Base-by-base conservation (phyloP, 1,140 invertebrate species). In the Lanistes nyassanus region DNA sequence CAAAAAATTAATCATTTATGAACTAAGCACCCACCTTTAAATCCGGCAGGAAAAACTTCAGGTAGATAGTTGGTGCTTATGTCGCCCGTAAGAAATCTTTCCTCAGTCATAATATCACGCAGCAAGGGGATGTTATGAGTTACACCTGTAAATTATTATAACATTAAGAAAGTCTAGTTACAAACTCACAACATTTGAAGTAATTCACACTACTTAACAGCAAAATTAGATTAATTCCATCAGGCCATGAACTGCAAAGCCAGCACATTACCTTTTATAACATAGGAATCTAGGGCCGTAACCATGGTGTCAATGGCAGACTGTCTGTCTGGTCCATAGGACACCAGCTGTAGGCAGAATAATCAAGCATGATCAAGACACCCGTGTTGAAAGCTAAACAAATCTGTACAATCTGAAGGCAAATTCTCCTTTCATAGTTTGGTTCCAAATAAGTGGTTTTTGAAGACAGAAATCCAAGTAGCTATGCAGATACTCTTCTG, bases 51-150 rank as follows among this genome's bases (percentile, higher is more conserved):
- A 81, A 91, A 92, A 0, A 91, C 90, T 81, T 92, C 87, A 23
- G 89, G 89, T 39, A 94, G 87, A 84, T 94, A 94, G 75, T 92
- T 92, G 13, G 93, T 94, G 75, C 89, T 92, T 37, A 94, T 92
- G 77, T 93, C 88, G 11, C 94, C 94, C 26, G 85, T 81, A 0
- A 91, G 88, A 87, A 94, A 94, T 74, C 81, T 89, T 51, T 89
- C 78, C 86, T 94, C 92, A 9, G 91, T 92, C 42, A 94, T 84
- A 67, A 94, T 92, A 82, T 94, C 93, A 74, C 93, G 79, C 34
- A 94, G 83, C 31, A 94, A 84, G 7, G 94, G 92, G 79, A 94
- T 93, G 81, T 94, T 94, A 82, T 94, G 92, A 0, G 92, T 93
- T 3, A 94, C 92, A 74, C 93, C 92, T 91, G 78, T 23, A 73